Evolutionary conservation across 1,140 invertebrate genomes (phyloP).

Genomic region (Chironomus striatipennis): DNA sequence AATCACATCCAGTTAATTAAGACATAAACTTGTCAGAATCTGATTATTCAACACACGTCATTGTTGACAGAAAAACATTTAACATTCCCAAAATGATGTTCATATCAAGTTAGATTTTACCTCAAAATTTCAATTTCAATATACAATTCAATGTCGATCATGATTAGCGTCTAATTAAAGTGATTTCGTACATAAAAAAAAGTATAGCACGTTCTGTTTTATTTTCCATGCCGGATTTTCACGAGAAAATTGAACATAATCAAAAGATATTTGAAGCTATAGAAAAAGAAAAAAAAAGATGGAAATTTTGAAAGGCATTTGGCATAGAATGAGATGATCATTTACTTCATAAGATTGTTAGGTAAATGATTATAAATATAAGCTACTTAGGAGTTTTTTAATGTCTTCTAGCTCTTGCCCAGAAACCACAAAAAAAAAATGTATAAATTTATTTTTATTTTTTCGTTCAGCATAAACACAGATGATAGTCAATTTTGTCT

Average conservation of each 20-base stretch:
- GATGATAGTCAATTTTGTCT: no score
- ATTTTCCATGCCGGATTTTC: constrained; percentile 12
- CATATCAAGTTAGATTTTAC: no score
- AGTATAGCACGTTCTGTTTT: background rate
- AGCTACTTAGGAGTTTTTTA: background rate
- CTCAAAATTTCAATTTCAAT: no score
- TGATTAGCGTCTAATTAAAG: background rate
- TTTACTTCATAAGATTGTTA: constrained; percentile 14
- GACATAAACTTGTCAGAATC: no score
- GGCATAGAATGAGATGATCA: background rate
- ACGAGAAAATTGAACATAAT: background rate
- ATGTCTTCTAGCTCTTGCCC: background rate
- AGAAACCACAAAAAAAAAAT: background rate
- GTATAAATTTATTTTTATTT: no score
- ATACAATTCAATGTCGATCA: background rate
- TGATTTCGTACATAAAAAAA: background rate
- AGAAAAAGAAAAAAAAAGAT: background rate
- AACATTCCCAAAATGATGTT: no score
- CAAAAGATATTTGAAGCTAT: background rate
- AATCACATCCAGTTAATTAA: no score
- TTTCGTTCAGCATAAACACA: no score
- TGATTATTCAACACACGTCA: no score
- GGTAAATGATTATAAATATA: constrained; percentile 10
- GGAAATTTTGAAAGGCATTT: no score
- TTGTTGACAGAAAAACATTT: no score